phyloP scores from a whole-genome alignment of 2,113 vertebrate species.

The Gasterosteus nipponicus region DNA sequence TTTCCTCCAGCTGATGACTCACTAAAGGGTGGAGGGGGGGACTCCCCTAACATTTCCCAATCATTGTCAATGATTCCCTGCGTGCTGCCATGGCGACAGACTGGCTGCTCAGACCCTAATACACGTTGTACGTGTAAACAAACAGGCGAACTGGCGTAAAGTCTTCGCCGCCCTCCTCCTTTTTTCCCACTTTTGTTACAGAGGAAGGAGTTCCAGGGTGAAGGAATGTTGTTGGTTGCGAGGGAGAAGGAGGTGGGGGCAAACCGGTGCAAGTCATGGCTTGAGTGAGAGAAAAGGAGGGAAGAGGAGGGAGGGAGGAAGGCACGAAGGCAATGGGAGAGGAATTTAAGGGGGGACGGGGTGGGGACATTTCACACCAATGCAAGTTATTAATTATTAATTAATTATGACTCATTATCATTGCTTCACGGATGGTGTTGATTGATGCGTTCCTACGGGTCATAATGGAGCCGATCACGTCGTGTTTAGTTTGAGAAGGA shows the following conservation, averaged over 20 bases:
- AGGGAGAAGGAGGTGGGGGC: constrained; percentile 42
- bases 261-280: constrained; percentile 53
- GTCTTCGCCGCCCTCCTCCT: constrained; percentile 43
- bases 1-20: constrained; percentile 64
- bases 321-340: constrained; percentile 16
- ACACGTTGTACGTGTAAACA: constrained; percentile 23
- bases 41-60: constrained; percentile 55
- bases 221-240: constrained; percentile 72
- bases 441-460: not conserved
- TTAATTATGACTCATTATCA: constrained; percentile 21
- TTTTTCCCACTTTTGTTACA: constrained; percentile 68
- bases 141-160: not conserved
- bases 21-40: constrained; percentile 34
- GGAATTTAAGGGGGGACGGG: not conserved
- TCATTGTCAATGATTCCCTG: constrained; percentile 47
- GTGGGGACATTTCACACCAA: constrained; percentile 24
- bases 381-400: not conserved
- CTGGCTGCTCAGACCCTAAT: constrained; percentile 13
- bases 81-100: constrained; percentile 67
- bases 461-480: constrained; percentile 4
- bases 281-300: constrained; percentile 37
- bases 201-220: constrained; percentile 62
- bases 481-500: not conserved
- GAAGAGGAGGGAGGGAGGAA: constrained; percentile 12
- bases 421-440: constrained; percentile 6